These are phyloP conservation scores for Cryptoleucopteryx plumbea DNA, from an alignment of 2,113 vertebrate species.

Conservation along the genomic window DNA sequence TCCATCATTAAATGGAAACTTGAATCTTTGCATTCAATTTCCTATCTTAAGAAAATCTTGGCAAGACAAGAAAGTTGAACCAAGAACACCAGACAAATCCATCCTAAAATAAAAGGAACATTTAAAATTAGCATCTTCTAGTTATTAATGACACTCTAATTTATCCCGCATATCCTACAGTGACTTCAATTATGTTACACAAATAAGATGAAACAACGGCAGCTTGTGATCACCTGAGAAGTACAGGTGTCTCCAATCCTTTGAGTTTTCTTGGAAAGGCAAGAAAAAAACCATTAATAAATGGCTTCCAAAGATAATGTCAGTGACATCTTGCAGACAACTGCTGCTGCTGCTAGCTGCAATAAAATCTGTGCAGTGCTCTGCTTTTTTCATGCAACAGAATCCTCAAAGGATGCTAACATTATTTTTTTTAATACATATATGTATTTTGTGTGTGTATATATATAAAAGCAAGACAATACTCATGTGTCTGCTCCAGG, in stretches of 20 bases:
- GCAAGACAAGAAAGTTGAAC: not conserved
- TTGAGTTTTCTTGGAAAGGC: not conserved
- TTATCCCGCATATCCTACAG: not conserved
- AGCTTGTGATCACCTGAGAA: not conserved
- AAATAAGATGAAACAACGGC: not conserved
- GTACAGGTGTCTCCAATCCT: not conserved
- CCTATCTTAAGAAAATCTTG: not conserved
- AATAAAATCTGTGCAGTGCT: not conserved
- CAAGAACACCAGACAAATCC: not conserved
- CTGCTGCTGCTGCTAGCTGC: not conserved
- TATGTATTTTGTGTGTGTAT: not conserved
- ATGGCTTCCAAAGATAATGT: not conserved
- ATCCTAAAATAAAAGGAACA: not conserved
- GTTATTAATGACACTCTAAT: not conserved
- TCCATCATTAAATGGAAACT: not conserved
- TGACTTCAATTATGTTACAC: not conserved
- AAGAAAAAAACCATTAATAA: not conserved
- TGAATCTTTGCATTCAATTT: not conserved
- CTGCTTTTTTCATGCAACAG: not conserved
- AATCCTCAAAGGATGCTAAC: not conserved
- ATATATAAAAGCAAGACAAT: not conserved
- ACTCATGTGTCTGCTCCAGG: not conserved
- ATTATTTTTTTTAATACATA: not conserved
- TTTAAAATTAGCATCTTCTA: not conserved
- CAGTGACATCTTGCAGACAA: not conserved